Conservation (phyloP, 2,113 vertebrate genomes). For the Petromus typicus region DNA sequence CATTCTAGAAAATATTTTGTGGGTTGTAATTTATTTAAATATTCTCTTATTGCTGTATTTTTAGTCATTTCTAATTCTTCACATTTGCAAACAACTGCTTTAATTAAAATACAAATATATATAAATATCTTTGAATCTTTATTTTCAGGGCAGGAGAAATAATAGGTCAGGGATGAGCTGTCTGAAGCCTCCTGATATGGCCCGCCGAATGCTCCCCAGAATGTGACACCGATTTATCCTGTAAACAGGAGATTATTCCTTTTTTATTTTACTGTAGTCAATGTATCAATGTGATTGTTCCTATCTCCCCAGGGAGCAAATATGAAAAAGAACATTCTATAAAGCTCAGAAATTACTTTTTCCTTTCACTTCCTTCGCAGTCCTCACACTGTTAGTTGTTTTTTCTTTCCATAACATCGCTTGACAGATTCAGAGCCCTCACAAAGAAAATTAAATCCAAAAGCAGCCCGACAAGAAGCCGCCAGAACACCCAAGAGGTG, state of each 20-base stretch:
- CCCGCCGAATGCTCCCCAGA: slow-evolving; percentile 5
- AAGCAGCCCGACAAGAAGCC: not conserved
- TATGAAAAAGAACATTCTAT: not conserved
- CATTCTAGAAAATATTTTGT: not conserved
- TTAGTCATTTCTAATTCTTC: not conserved
- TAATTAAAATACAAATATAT: slow-evolving; percentile 10
- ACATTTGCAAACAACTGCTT: slow-evolving; percentile 18
- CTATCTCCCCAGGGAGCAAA: not conserved
- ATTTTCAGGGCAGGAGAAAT: not conserved
- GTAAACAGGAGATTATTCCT: not conserved
- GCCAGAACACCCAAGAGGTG: not conserved
- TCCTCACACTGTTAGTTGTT: not conserved
- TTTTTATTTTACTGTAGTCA: not conserved
- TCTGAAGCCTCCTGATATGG: not conserved
- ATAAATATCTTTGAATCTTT: not conserved
- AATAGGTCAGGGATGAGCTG: not conserved
- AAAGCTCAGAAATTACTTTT: slow-evolving; percentile 45
- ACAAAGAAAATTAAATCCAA: slow-evolving; percentile 47
- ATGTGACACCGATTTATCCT: not conserved
- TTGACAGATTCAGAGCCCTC: not conserved
- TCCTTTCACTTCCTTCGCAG: not conserved
- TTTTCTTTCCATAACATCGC: not conserved
- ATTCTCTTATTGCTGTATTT: not conserved
- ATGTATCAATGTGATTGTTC: not conserved
- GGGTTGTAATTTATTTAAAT: not conserved